Conservation (phyloP, 1,140 invertebrate species). For the Ericerus pela region DNA sequence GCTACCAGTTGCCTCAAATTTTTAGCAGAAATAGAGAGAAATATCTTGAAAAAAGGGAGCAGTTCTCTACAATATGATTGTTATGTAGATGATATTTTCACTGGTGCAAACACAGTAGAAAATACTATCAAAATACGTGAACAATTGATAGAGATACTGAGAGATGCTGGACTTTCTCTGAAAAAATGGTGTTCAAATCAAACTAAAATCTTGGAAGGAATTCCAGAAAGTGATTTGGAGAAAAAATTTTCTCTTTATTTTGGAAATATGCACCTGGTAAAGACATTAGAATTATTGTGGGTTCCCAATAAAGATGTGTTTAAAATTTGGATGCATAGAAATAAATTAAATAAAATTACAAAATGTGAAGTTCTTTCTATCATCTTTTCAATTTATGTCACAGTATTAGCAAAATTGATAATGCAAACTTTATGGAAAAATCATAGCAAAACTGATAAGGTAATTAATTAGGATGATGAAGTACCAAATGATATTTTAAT, state of each 20-base stretch:
- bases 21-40: slow-evolving; percentile 23
- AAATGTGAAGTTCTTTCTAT: slow-evolving; percentile 19
- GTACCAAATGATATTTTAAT: neutral
- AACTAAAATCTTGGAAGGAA: neutral
- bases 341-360: neutral
- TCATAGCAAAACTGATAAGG: neutral
- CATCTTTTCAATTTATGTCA: slow-evolving; percentile 23
- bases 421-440: slow-evolving; percentile 20
- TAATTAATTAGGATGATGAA: slow-evolving; percentile 15
- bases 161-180: slow-evolving; percentile 3
- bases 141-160: neutral
- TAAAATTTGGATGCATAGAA: neutral
- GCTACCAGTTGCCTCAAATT: slow-evolving; percentile 27
- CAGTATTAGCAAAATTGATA: slow-evolving; percentile 19
- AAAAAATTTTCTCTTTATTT: neutral
- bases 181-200: too few species aligned
- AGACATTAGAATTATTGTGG: slow-evolving; percentile 13
- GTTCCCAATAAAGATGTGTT: slow-evolving; percentile 2
- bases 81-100: slow-evolving; percentile 32
- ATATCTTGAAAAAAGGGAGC: slow-evolving; percentile 22
- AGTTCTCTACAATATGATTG: slow-evolving; percentile 27
- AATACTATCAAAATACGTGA: neutral
- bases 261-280: neutral
- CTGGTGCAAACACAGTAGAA: neutral
- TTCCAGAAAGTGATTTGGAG: neutral